Conservation (phyloP, 2,113 vertebrate genomes). For the Felis chaus region DNA sequence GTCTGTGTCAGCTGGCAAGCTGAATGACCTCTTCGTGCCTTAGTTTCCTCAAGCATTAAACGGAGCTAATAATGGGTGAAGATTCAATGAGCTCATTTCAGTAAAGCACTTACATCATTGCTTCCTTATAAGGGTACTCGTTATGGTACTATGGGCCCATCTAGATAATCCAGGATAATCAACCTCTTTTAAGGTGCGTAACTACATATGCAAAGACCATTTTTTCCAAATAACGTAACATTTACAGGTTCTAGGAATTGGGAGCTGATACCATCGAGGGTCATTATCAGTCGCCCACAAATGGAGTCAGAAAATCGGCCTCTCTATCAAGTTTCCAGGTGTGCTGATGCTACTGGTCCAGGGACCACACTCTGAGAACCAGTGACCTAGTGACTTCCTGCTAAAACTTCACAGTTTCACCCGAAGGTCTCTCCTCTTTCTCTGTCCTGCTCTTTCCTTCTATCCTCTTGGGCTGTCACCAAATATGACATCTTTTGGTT, state of each 20-base stretch:
- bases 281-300: background rate
- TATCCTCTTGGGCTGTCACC: background rate
- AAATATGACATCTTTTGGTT: background rate
- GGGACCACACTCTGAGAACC: background rate
- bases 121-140: background rate
- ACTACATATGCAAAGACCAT: background rate
- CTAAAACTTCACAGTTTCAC: background rate
- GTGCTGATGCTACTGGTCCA: background rate
- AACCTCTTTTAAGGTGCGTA: background rate
- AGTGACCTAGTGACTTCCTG: background rate
- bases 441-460: background rate
- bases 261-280: background rate
- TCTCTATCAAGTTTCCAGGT: background rate
- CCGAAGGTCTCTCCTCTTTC: background rate
- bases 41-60: background rate
- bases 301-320: background rate
- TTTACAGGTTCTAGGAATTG: background rate
- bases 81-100: background rate
- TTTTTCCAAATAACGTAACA: background rate
- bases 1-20: background rate
- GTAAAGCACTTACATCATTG: background rate
- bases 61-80: background rate
- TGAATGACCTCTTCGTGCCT: background rate
- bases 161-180: background rate
- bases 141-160: background rate